Conservation (phyloP, 1,140 invertebrate species). For the Sinella curviseta region DNA sequence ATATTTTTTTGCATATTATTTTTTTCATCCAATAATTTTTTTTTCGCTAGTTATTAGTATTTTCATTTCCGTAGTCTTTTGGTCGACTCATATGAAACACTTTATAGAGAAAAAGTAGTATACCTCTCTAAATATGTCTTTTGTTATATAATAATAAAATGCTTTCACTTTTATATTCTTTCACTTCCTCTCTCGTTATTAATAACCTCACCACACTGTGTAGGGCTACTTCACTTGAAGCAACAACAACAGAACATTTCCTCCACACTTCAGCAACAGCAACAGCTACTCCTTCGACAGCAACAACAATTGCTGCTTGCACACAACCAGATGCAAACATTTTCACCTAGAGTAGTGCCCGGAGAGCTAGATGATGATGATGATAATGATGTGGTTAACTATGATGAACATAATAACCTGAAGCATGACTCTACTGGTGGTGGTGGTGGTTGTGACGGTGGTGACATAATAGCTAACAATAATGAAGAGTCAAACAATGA, state of each 20-base stretch:
- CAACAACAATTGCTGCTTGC: constrained; percentile 24
- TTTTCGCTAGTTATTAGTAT: neutral
- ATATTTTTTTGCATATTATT: neutral
- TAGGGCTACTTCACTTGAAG: neutral
- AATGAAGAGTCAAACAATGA: neutral
- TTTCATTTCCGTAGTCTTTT: neutral
- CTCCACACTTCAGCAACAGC: constrained; percentile 27
- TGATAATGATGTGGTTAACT: neutral
- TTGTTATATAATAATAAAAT: no score
- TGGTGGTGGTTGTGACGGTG: neutral
- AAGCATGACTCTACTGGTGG: neutral
- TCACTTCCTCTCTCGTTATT: neutral
- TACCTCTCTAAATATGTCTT: no score
- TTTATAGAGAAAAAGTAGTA: no score
- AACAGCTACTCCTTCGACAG: constrained; percentile 49
- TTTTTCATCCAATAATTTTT: neutral
- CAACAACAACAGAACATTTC: neutral
- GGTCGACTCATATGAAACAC: no score
- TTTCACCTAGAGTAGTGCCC: neutral
- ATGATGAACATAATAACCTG: constrained; percentile 3
- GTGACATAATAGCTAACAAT: neutral
- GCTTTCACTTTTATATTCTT: constrained; percentile 18
- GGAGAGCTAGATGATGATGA: neutral
- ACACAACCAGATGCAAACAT: neutral
- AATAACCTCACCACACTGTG: neutral